Evolutionary conservation across 2,113 vertebrate species (phyloP).

Genomic region (Aleadryas rufinucha): DNA sequence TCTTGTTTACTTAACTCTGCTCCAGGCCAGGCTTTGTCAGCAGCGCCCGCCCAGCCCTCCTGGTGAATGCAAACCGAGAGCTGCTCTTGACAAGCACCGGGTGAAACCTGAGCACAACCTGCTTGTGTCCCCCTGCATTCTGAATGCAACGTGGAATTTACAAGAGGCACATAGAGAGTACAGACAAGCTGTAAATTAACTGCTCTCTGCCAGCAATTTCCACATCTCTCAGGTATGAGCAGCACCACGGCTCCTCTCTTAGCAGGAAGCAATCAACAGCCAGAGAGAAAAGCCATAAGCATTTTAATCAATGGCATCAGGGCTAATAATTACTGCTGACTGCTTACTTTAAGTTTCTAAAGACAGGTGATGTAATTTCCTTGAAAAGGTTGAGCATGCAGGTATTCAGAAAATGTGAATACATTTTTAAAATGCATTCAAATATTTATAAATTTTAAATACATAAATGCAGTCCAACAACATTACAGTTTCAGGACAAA

Average conservation of each 20-base stretch:
- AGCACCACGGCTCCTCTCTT: not conserved
- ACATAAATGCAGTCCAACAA: not conserved
- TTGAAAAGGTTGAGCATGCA: not conserved
- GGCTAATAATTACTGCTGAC: not conserved
- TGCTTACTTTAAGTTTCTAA: not conserved
- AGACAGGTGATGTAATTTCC: not conserved
- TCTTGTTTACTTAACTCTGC: not conserved
- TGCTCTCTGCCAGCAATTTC: not conserved
- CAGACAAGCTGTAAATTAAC: not conserved
- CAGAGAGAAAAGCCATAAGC: not conserved
- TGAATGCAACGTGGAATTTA: not conserved
- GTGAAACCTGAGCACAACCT: not conserved
- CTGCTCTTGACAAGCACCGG: not conserved
- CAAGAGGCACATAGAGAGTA: accelerated
- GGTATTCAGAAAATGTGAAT: not conserved
- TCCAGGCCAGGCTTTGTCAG: not conserved
- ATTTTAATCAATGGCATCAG: not conserved
- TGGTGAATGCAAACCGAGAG: not conserved
- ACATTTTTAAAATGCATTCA: not conserved
- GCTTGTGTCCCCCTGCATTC: not conserved
- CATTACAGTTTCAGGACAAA: not conserved
- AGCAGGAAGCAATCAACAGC: not conserved
- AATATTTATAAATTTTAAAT: not conserved
- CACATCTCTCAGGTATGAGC: not conserved
- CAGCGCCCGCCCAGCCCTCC: accelerated